Percentiles rank a stretch among this genome's conserved stretches.
Conservation (phyloP, 2,797 vertebrate genomes). For the Leuciscus waleckii region DNA sequence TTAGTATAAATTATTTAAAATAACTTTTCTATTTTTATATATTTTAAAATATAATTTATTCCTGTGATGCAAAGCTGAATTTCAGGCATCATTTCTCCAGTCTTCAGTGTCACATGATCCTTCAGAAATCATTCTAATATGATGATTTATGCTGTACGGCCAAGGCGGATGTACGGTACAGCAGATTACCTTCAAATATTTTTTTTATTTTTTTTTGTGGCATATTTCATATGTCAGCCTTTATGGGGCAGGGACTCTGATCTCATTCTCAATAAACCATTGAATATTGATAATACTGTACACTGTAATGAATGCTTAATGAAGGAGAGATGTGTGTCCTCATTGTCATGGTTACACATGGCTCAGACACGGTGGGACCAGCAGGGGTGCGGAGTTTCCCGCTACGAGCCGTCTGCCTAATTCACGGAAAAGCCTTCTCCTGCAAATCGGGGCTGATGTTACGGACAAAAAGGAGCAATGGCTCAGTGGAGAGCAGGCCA, state of each 20-base stretch:
- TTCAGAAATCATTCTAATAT: not conserved
- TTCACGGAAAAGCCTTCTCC: slow-evolving; percentile 23
- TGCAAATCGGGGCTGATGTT: slow-evolving; percentile 22
- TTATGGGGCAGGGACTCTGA: not conserved
- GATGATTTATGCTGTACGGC: too few relatives aligned
- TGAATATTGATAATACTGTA: slow-evolving; percentile 13
- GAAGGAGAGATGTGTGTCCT: slow-evolving; percentile 34
- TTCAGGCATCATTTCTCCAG: not conserved
- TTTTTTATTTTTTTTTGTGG: not conserved
- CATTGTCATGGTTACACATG: slow-evolving; percentile 39
- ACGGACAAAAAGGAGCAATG: slow-evolving; percentile 56
- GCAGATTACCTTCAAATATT: not conserved
- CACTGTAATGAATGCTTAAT: slow-evolving; percentile 24
- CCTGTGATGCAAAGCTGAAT: not conserved
- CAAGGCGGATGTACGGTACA: too few relatives aligned
- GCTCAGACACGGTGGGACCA: slow-evolving; percentile 18
- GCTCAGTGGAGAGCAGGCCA: slow-evolving; percentile 34
- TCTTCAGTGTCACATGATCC: not conserved
- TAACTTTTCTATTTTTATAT: too few relatives aligned
- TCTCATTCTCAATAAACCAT: not conserved
- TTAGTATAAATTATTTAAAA: not conserved
- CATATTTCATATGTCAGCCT: not conserved
- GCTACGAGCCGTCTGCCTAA: slow-evolving; percentile 52
- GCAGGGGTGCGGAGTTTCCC: slow-evolving; percentile 48
- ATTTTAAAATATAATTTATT: not conserved